Percentiles rank a stretch among this genome's conserved stretches.
These are phyloP conservation scores for Nemopilema nomurai DNA, from an alignment of 30 jellyfish, hydroid and myxozoan genomes.

Conservation along the genomic window DNA sequence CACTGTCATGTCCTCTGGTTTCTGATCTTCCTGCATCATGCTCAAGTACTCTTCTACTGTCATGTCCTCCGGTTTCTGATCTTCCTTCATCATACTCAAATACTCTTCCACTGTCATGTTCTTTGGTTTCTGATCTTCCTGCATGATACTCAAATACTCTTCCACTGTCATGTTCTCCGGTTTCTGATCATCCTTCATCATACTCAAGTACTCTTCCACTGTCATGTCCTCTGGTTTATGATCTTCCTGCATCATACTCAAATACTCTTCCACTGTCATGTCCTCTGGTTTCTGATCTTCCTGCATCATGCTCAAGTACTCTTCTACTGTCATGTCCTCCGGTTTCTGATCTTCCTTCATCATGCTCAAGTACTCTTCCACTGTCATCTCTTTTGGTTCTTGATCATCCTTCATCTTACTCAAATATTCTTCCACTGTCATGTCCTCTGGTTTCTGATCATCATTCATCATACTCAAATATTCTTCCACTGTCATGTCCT, in stretches of 20 bases:
- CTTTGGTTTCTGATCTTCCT: not conserved
- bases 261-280: slow-evolving; percentile 19
- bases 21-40: slow-evolving; percentile 1
- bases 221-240: not conserved
- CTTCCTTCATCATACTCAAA: slow-evolving; percentile 12
- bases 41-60: slow-evolving; percentile 8
- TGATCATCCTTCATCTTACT: not conserved
- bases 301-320: slow-evolving; percentile 10
- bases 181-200: not conserved
- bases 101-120: slow-evolving; percentile 53
- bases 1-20: not conserved
- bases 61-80: slow-evolving; percentile 13
- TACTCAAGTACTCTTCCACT: slow-evolving; percentile 6
- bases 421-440: not conserved
- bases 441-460: not conserved
- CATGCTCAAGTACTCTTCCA: not conserved
- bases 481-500: slow-evolving; percentile 47
- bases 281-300: slow-evolving; percentile 4
- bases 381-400: not conserved
- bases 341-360: not conserved
- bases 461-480: not conserved
- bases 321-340: slow-evolving; percentile 8
- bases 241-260: not conserved
- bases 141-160: slow-evolving; percentile 12
- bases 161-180: slow-evolving; percentile 11